Evolutionary conservation across 1,140 invertebrate species (phyloP), one percentile per base, ranked within the genome.

Genomic region (Nasonia vitripennis): DNA sequence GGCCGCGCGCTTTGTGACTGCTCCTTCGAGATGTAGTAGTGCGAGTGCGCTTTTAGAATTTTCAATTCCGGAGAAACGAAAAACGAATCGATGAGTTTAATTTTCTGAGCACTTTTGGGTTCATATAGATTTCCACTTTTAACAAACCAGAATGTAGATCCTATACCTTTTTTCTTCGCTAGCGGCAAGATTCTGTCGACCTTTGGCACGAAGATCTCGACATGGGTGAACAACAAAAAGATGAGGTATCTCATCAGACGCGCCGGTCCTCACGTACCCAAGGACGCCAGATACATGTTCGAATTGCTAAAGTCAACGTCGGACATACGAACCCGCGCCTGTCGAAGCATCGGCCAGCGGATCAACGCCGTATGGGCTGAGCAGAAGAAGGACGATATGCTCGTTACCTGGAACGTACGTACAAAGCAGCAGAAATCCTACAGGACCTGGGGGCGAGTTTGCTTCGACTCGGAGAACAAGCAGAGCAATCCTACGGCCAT

Each of bases 361-460:
- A 67, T 86, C 1, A 80, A 45, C 5, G 5, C 0, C 0, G 1
- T 75, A 7, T 86, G 86, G 86, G 74, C 81, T 41, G 91, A 91
- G 91, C 77, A 86, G 7, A 81, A 85, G 2, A 84, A 23, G 5
- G 81, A 89, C 48, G 88, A 90, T 71, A 37, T 88, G 75, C 80
- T 87, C 88, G 88, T 88, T 71, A 92, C 90, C 1, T 87, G 87
- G 23, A 89, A 90, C 17, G 88, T 90, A 0, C 87, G 70, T 31
- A 87, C 81, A 20, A 84, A 86, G 82, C 87, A 87, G 20, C 92
- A 95, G 92, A 93, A 93, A 41, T 62, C 81, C 14, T 91, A 94
- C 78, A 89, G 93, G 41, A 95, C 95, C 11, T 94, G 94, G 81
- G 97, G 97, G 6, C 94, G 96, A 62, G 95, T 98, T 81, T 95